These are phyloP conservation scores for Mobula birostris DNA, from an alignment of 2,113 vertebrate genomes.

Conservation along the genomic window DNA sequence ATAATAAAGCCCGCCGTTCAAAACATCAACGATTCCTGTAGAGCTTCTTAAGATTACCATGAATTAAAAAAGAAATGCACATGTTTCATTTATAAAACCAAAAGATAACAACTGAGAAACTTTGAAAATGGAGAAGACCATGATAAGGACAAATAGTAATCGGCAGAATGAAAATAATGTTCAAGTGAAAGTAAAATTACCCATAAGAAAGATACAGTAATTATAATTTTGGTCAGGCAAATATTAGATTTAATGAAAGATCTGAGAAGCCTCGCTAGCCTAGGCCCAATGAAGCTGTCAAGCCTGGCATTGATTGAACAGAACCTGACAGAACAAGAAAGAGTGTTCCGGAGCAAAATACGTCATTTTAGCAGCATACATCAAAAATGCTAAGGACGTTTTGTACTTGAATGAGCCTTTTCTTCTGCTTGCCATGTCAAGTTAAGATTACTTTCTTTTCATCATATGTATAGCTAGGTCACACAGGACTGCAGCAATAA, in stretches of 20 bases:
- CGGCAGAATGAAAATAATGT: background rate
- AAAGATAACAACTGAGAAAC: background rate
- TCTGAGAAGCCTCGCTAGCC: background rate
- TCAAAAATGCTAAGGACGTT: slow-evolving; percentile 11
- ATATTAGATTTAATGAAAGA: background rate
- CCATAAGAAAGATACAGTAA: background rate
- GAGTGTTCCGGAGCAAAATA: background rate
- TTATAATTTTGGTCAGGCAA: background rate
- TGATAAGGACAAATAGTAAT: background rate
- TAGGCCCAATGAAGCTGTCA: background rate
- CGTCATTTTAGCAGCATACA: slow-evolving; percentile 8
- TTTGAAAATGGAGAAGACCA: background rate
- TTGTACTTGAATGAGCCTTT: background rate
- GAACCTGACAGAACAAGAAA: slow-evolving; percentile 9
- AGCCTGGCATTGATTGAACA: background rate
- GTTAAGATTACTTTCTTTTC: background rate
- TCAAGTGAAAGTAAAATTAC: background rate
- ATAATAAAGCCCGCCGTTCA: background rate
- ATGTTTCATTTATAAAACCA: background rate
- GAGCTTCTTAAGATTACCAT: background rate
- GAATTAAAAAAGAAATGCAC: background rate
- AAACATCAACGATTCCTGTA: background rate
- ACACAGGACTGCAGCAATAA: background rate
- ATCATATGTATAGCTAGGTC: background rate
- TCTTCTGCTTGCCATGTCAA: slow-evolving; percentile 17